Evolutionary conservation across 2,797 vertebrate genomes (phyloP).

Genomic region (Parotocinclus haroldoi): DNA sequence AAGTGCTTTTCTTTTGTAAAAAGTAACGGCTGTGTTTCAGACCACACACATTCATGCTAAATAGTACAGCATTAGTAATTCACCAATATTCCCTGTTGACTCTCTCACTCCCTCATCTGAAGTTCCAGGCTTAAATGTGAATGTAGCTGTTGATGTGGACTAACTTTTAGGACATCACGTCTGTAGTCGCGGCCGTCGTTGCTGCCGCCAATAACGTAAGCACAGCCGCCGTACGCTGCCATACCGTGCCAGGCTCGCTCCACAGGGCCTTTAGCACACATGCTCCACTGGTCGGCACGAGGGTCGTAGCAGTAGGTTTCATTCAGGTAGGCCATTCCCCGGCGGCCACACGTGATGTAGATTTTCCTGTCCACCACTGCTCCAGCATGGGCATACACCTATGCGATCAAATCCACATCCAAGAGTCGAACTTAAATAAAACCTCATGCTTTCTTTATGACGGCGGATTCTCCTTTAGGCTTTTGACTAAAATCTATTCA

Average conservation of each 20-base stretch:
- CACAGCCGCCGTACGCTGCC: constrained; percentile 77
- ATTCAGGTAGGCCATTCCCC: constrained; percentile 81
- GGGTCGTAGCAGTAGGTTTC: constrained; percentile 89
- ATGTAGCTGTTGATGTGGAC: constrained; percentile 1
- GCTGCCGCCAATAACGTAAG: constrained; percentile 92
- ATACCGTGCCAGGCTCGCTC: constrained; percentile 92
- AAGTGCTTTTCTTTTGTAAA: too few relatives aligned
- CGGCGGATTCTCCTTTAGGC: too few relatives aligned
- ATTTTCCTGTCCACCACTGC: constrained; percentile 82
- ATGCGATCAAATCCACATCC: constrained; percentile 5
- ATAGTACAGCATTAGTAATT: too few relatives aligned
- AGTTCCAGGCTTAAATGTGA: too few relatives aligned
- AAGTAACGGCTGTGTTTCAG: too few relatives aligned
- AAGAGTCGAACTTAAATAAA: too few relatives aligned
- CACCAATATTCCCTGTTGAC: too few relatives aligned
- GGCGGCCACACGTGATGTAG: constrained; percentile 87
- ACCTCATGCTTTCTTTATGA: too few relatives aligned
- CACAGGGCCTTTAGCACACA: constrained; percentile 79
- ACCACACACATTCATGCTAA: too few relatives aligned
- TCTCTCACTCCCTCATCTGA: too few relatives aligned
- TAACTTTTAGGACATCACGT: constrained; percentile 82
- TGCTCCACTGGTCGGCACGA: constrained; percentile 73
- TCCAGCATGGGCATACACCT: constrained; percentile 93
- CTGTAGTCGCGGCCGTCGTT: constrained; percentile 85
- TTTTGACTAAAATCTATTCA: too few relatives aligned